These are phyloP conservation scores for Pimephales promelas DNA, from an alignment of 2,113 vertebrate species.

Conservation along the genomic window DNA sequence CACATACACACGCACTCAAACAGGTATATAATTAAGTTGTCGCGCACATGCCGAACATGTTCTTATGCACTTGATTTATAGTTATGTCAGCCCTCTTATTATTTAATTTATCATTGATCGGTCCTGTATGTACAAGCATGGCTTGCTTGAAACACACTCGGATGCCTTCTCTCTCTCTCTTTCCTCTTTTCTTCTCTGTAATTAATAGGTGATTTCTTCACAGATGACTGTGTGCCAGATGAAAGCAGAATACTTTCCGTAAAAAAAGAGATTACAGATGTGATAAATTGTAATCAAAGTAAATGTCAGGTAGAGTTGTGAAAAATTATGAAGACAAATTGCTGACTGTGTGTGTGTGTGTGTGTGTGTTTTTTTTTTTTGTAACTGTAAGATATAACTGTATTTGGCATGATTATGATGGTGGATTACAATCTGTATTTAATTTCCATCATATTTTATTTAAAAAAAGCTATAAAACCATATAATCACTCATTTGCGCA, in stretches of 20 bases:
- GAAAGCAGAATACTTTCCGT: slow-evolving; percentile 46
- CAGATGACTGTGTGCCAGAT: slow-evolving; percentile 28
- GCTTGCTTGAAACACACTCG: slow-evolving; percentile 26
- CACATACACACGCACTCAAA: background rate
- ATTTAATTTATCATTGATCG: slow-evolving; percentile 56
- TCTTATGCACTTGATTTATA: slow-evolving; percentile 50
- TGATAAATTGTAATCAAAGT: slow-evolving; percentile 45
- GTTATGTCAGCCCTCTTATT: slow-evolving; percentile 54
- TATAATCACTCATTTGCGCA: slow-evolving; percentile 43
- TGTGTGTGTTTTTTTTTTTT: slow-evolving; percentile 12
- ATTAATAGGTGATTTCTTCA: slow-evolving; percentile 48
- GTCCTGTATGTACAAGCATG: slow-evolving; percentile 49
- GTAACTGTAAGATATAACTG: slow-evolving; percentile 31
- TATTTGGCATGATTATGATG: slow-evolving; percentile 62
- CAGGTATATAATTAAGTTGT: slow-evolving; percentile 56
- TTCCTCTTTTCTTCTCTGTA: slow-evolving; percentile 35
- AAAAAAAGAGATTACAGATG: slow-evolving; percentile 12
- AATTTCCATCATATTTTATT: slow-evolving; percentile 63
- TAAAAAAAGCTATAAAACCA: slow-evolving; percentile 42
- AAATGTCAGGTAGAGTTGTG: slow-evolving; percentile 22
- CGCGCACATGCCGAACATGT: slow-evolving; percentile 44
- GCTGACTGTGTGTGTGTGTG: slow-evolving; percentile 37
- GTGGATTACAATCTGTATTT: slow-evolving; percentile 47
- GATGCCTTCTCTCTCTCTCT: slow-evolving; percentile 5
- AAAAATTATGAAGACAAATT: slow-evolving; percentile 33